Evolutionary conservation across 2,113 vertebrate species (phyloP), one percentile per base, ranked within the genome.

Genomic region (Pangasianodon hypophthalmus): DNA sequence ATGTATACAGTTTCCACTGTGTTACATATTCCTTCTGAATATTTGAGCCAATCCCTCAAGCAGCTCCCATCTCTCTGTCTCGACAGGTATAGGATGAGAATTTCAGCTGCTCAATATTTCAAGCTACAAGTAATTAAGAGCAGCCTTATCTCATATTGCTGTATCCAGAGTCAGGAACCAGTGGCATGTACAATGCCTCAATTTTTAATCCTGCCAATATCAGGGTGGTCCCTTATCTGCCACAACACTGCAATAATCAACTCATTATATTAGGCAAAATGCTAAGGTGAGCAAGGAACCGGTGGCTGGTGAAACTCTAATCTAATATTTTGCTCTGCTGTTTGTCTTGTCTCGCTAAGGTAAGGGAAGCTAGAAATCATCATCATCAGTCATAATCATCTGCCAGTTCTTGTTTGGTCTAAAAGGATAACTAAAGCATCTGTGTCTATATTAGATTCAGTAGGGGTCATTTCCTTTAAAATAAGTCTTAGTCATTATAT

Each of bases 71-170:
- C 19, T 87, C 44, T 69, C 1, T 58, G 69, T 87, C 48, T 46
- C 19, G 24, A 86, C 48, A 26, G 85, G 14, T 24, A 87, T 19
- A 75, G 37, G 24, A 29, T 24, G 11, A 87, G 48, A 44, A 60
- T 79, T 41, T 60, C 24, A 79, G 37, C 24, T 87, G 54, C 21
- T 87, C 14, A 77, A 60, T 87, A 75, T 87, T 77, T 87, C 14
- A 58, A 77, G 14, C 52, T 77, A 77, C 7, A 26, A 11, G 54
- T 79, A 75, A 77, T 75, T 77, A 46, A 79, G 71, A 46, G 73
- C 11, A 60, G 26, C 37, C 71, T 58, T 87, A 87, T 77, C 54
- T 58, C 21, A 29, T 21, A 87, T 60, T 79, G 11, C 50, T 58
- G 32, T 41, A 29, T 50, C 48, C 44, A 75, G 48, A 56, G 16